These are phyloP conservation scores for Acrocephalus kingi DNA, from an alignment of 2,113 vertebrate species.

Conservation along the genomic window DNA sequence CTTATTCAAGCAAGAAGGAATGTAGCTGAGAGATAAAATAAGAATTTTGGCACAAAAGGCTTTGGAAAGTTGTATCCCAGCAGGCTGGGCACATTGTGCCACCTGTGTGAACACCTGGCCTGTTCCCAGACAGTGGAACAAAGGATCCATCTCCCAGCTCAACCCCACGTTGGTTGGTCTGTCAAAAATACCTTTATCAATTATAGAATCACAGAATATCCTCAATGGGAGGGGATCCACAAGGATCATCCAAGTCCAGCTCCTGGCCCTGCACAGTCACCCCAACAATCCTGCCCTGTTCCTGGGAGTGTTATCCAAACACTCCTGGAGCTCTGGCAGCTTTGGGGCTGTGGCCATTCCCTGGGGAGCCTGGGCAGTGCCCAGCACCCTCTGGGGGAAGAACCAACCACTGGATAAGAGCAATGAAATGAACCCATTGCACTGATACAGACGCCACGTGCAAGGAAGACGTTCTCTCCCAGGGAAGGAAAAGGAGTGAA, in stretches of 20 bases:
- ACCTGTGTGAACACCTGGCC: not conserved
- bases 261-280: not conserved
- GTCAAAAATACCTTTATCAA: not conserved
- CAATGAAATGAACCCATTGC: not conserved
- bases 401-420: accelerated
- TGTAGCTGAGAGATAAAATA: not conserved
- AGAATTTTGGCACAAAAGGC: accelerated
- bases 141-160: not conserved
- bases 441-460: accelerated
- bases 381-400: not conserved
- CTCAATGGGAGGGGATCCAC: no score
- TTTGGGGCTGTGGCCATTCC: not conserved
- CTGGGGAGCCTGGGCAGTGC: not conserved
- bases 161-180: accelerated
- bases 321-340: not conserved
- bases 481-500: not conserved
- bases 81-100: not conserved
- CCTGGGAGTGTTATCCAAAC: not conserved
- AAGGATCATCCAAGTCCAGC: not conserved
- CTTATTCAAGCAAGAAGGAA: not conserved
- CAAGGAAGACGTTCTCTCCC: accelerated
- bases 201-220: not conserved
- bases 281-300: not conserved
- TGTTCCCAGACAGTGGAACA: not conserved
- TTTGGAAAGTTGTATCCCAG: not conserved